phyloP scores from a whole-genome alignment of 2,888 invertebrate species.

The Drosophila pseudotakahashii region DNA sequence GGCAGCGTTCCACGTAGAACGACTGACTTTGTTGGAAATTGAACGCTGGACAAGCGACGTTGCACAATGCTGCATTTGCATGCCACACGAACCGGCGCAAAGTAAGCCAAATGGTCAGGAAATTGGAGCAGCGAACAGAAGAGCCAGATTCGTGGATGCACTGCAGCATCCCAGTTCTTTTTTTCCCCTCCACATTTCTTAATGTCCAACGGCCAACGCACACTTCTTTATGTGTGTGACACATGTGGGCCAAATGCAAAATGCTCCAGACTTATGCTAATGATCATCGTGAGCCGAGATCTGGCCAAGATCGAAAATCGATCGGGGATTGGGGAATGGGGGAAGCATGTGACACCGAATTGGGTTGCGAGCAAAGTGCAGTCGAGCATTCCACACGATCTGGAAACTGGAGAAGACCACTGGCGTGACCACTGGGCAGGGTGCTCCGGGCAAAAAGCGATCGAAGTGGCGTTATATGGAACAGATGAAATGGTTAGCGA shows the following conservation, averaged over 20 bases:
- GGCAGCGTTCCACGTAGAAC: too few species aligned
- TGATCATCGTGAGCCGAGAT: conserved; percentile 10
- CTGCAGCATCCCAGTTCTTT: conserved; percentile 24
- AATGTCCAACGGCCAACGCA: conserved; percentile 52
- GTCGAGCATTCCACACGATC: conserved; percentile 38
- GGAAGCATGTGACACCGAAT: conserved; percentile 21
- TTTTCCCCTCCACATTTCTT: background rate
- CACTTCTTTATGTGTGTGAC: conserved; percentile 57
- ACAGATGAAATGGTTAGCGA: background rate
- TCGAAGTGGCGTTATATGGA: background rate
- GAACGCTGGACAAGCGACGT: conserved; percentile 44
- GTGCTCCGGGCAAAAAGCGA: conserved; percentile 18
- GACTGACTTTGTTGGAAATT: background rate
- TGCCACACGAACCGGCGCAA: conserved; percentile 54
- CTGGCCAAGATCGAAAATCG: conserved; percentile 7
- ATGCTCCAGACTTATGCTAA: conserved; percentile 16
- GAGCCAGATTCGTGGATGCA: conserved; percentile 31
- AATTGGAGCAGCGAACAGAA: conserved; percentile 59
- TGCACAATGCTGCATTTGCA: conserved; percentile 69
- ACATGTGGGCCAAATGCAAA: conserved; percentile 68
- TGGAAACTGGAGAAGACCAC: conserved; percentile 12
- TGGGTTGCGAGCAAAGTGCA: conserved; percentile 42
- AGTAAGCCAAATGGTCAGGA: conserved; percentile 76
- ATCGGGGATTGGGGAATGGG: background rate
- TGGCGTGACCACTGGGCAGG: conserved; percentile 12